Percentiles rank a stretch among this genome's conserved stretches.
Conservation (phyloP, 2,113 vertebrate species). For the Chaenocephalus aceratus region DNA sequence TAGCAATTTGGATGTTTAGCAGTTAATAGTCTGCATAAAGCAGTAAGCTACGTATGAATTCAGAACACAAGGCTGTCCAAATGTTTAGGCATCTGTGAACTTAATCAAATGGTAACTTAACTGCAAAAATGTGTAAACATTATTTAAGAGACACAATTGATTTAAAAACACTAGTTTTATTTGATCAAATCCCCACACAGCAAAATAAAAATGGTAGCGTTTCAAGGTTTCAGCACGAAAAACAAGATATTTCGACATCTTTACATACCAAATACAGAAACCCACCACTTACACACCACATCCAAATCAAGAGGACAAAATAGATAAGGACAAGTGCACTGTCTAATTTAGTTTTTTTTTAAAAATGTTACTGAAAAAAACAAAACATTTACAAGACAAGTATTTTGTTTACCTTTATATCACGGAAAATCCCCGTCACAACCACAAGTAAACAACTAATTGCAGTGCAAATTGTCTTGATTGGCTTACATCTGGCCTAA, state of each 20-base stretch:
- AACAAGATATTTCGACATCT: constrained; percentile 45
- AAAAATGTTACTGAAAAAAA: not conserved
- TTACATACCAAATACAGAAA: constrained; percentile 57
- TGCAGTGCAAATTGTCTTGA: constrained; percentile 63
- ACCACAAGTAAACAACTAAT: constrained; percentile 32
- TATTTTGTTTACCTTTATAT: constrained; percentile 34
- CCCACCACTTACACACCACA: constrained; percentile 51
- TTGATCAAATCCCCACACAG: constrained; percentile 65
- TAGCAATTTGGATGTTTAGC: not conserved
- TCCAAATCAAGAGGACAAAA: constrained; percentile 43
- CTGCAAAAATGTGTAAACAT: too few species aligned
- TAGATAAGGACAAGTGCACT: constrained; percentile 32
- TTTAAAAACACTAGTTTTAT: constrained; percentile 74
- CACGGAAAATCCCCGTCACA: constrained; percentile 42
- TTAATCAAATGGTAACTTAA: too few species aligned
- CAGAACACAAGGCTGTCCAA: not conserved
- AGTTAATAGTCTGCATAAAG: not conserved
- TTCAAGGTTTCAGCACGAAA: constrained; percentile 45
- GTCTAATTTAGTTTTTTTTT: constrained; percentile 13
- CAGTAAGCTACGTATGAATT: not conserved
- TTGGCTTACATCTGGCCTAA: too few species aligned
- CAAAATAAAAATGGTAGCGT: constrained; percentile 55
- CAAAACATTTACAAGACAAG: not conserved
- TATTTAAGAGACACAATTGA: constrained; percentile 6
- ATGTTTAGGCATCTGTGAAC: too few species aligned